Conservation (phyloP, 2,113 vertebrate genomes). For the Megalops atlanticus region DNA sequence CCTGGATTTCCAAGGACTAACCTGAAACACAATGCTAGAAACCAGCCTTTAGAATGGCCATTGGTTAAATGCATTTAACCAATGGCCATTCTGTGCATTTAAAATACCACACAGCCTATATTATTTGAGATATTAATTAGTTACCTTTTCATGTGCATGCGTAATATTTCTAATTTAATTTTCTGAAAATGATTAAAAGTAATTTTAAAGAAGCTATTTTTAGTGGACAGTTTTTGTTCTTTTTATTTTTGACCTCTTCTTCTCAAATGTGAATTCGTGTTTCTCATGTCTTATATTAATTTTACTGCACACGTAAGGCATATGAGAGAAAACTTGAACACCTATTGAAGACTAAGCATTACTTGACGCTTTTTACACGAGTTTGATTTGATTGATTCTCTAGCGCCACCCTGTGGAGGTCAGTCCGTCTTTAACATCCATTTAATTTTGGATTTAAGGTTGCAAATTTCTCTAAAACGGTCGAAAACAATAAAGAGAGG, state of each 20-base stretch:
- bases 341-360: too few species aligned
- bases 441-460: background rate
- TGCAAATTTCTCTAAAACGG: background rate
- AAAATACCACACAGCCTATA: too few species aligned
- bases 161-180: background rate
- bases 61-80: background rate
- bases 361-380: background rate
- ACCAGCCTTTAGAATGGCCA: background rate
- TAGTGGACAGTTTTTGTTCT: too few species aligned
- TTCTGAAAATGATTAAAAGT: too few species aligned
- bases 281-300: background rate
- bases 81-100: too few species aligned
- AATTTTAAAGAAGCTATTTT: too few species aligned
- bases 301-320: background rate
- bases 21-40: slow-evolving; percentile 11
- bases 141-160: background rate
- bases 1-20: background rate
- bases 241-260: too few species aligned
- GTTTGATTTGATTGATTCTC: slow-evolving; percentile 52
- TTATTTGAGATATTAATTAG: background rate
- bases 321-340: too few species aligned
- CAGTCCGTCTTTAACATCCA: background rate
- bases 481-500: background rate
- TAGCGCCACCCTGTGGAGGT: slow-evolving; percentile 70
- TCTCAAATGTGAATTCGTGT: background rate